A percentile compares a stretch with the other conserved stretches of the same genome.
Conservation (phyloP, 2,797 vertebrate genomes). For the Pipistrellus nathusii region DNA sequence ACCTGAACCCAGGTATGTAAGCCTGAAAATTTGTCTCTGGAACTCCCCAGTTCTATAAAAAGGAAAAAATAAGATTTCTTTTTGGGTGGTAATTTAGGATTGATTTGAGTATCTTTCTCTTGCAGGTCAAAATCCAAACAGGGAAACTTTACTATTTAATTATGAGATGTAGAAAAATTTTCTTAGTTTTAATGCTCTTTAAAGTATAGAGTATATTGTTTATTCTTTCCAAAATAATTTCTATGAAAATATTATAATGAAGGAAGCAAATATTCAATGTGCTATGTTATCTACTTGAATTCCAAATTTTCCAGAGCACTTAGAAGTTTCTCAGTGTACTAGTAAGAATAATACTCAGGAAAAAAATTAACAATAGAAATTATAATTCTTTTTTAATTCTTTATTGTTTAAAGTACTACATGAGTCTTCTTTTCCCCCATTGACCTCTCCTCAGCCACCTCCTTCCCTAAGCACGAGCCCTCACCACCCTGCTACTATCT, state of each 20-base stretch:
- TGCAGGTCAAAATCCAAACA: not conserved
- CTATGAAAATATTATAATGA: slow-evolving; percentile 25
- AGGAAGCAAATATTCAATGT: not conserved
- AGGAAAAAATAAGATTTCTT: not conserved
- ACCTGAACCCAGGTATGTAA: not conserved
- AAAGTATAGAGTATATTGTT: not conserved
- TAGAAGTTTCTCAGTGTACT: not conserved
- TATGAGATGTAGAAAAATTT: not conserved
- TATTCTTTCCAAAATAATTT: not conserved
- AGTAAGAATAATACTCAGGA: not conserved
- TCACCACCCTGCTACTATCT: too few species aligned
- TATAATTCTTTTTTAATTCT: not conserved
- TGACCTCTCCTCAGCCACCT: too few species aligned
- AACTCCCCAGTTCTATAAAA: not conserved
- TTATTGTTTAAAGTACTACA: not conserved
- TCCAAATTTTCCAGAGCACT: not conserved
- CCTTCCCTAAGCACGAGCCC: too few species aligned
- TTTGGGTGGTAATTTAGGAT: not conserved
- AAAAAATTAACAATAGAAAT: not conserved
- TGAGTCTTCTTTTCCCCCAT: too few species aligned
- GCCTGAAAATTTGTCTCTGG: not conserved
- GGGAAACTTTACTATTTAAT: slow-evolving; percentile 14
- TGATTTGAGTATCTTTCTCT: not conserved
- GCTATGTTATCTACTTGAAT: not conserved
- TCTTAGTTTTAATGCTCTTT: not conserved